Conservation (phyloP, 2,888 invertebrate species). For the Polydrusus pterygomalis region DNA sequence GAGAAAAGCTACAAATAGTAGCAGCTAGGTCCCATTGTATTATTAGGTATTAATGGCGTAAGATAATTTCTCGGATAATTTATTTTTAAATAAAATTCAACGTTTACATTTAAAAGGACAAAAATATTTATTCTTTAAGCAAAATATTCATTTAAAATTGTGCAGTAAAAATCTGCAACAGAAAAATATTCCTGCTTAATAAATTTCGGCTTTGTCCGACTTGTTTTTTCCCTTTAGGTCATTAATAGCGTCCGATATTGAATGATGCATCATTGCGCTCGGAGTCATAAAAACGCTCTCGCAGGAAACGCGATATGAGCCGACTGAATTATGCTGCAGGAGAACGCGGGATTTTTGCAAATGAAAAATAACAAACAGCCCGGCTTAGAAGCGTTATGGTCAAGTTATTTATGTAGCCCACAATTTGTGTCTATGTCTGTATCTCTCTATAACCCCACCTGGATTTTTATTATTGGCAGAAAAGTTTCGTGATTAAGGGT, state of each 20-base stretch:
- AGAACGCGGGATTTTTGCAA: slow-evolving; percentile 69
- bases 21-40: slow-evolving; percentile 25
- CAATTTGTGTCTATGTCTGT: slow-evolving; percentile 46
- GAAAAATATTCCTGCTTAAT: slow-evolving; percentile 22
- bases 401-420: slow-evolving; percentile 49
- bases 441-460: slow-evolving; percentile 39
- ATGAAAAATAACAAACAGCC: slow-evolving; percentile 74
- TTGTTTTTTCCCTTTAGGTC: slow-evolving; percentile 46
- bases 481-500: slow-evolving; percentile 34
- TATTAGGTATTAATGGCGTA: too few relatives aligned
- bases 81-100: too few relatives aligned
- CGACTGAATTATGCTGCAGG: slow-evolving; percentile 71
- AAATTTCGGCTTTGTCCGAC: slow-evolving; percentile 14
- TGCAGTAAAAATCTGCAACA: not conserved
- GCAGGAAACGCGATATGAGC: slow-evolving; percentile 74
- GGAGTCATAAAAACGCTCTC: slow-evolving; percentile 69
- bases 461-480: slow-evolving; percentile 44
- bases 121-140: not conserved
- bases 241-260: slow-evolving; percentile 69
- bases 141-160: not conserved
- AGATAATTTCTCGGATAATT: too few relatives aligned
- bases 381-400: slow-evolving; percentile 67
- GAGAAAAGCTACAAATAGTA: slow-evolving; percentile 52
- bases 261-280: slow-evolving; percentile 73
- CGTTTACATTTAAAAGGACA: too few relatives aligned